These are phyloP conservation scores for Drosophila limbata DNA, from an alignment of 2,888 invertebrate species.

Conservation along the genomic window DNA sequence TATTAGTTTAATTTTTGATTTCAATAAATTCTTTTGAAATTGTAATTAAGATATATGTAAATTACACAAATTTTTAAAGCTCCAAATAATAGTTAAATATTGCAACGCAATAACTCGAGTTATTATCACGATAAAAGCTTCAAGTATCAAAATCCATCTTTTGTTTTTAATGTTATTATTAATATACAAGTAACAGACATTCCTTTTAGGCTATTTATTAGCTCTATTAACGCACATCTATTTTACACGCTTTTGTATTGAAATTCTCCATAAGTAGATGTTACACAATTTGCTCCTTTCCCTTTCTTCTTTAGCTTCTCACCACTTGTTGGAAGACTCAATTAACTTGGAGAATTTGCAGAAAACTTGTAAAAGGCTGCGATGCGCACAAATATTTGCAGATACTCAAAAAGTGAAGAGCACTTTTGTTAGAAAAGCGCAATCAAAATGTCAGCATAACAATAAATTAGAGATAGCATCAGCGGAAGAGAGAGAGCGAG, in stretches of 20 bases:
- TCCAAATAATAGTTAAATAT: background rate
- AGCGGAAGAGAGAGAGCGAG: conserved; percentile 4
- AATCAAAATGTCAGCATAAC: conserved; percentile 73
- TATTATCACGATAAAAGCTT: background rate
- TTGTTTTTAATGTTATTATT: background rate
- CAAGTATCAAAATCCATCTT: background rate
- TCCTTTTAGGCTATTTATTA: conserved; percentile 11
- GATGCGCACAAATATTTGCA: conserved; percentile 71
- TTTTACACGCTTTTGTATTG: conserved; percentile 17
- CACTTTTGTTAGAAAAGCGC: conserved; percentile 48
- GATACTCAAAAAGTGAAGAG: conserved; percentile 50
- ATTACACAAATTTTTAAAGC: background rate
- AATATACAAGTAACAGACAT: background rate
- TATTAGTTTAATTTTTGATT: background rate
- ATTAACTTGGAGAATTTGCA: conserved; percentile 58
- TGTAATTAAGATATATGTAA: no score
- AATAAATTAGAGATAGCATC: conserved; percentile 57
- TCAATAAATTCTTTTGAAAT: background rate
- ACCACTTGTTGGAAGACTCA: conserved; percentile 66
- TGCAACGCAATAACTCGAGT: background rate
- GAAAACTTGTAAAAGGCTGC: conserved; percentile 50
- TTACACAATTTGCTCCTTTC: conserved; percentile 3
- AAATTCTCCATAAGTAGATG: conserved; percentile 26
- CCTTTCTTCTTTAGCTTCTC: background rate
- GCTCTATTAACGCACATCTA: conserved; percentile 12